These are phyloP conservation scores for Spondyliosoma cantharus DNA, from an alignment of 2,797 vertebrate species.

Conservation along the genomic window DNA sequence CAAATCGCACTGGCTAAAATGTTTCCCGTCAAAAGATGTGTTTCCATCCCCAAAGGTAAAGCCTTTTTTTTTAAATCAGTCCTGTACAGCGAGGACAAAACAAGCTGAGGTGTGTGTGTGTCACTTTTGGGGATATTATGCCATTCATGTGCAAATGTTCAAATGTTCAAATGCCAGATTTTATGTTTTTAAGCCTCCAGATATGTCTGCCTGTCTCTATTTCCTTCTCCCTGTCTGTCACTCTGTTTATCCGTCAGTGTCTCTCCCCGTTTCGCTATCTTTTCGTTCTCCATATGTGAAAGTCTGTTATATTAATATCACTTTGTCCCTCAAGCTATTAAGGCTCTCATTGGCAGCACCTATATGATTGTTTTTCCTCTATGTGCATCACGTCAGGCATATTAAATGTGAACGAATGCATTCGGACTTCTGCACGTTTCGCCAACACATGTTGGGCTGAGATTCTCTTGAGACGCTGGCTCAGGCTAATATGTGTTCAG, in stretches of 20 bases:
- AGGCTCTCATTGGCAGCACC: conserved; percentile 13
- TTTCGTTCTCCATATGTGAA: conserved; percentile 31
- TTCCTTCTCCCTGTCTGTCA: conserved; percentile 50
- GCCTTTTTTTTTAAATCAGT: conserved; percentile 39
- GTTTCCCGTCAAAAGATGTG: conserved; percentile 42
- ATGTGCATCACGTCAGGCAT: conserved; percentile 29
- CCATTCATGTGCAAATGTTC: conserved; percentile 67
- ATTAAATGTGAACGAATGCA: conserved; percentile 43
- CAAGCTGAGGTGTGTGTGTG: conserved; percentile 36
- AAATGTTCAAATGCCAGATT: conserved; percentile 65
- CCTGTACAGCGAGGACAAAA: conserved; percentile 45
- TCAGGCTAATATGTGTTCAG: conserved; percentile 42
- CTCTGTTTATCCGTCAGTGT: conserved; percentile 47
- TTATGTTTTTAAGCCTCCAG: conserved; percentile 62
- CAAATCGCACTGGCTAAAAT: conserved; percentile 47
- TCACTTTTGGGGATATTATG: conserved; percentile 51
- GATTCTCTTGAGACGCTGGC: conserved; percentile 48
- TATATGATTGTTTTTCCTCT: conserved; percentile 4
- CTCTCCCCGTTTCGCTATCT: conserved; percentile 40
- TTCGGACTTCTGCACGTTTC: conserved; percentile 37
- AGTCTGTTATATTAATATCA: conserved; percentile 40
- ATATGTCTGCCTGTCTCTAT: conserved; percentile 57
- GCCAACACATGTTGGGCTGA: conserved; percentile 31
- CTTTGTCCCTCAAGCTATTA: conserved; percentile 21
- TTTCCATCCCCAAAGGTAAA: conserved; percentile 49